Evolutionary conservation across 2,797 vertebrate species (phyloP).

Genomic region (Chaenodraco wilsoni): DNA sequence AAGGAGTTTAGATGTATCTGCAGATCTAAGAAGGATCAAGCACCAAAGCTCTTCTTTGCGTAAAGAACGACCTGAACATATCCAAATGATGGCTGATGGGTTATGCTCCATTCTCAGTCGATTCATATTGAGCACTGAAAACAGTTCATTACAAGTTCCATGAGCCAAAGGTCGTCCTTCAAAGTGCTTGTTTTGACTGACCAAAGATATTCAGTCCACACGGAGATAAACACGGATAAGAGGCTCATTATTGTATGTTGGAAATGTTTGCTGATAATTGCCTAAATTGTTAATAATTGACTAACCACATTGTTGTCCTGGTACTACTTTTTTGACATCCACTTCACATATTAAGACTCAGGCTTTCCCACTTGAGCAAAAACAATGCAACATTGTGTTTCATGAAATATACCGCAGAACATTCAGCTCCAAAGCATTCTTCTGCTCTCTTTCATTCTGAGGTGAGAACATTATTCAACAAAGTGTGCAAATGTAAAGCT

Average conservation of each 20-base stretch:
- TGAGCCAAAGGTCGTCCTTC: neutral
- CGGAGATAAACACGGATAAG: neutral
- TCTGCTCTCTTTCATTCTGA: neutral
- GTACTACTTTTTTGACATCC: neutral
- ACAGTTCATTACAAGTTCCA: too few species aligned
- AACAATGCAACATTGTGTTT: neutral
- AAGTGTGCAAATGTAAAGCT: constrained; percentile 33
- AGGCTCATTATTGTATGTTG: neutral
- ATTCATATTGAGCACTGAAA: too few species aligned
- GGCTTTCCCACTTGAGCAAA: neutral
- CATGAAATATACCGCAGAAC: neutral
- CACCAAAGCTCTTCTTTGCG: neutral
- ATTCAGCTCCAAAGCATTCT: neutral
- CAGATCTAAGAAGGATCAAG: too few species aligned
- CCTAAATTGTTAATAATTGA: neutral
- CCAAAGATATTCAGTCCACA: neutral
- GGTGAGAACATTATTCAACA: constrained; percentile 31
- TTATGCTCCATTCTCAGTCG: neutral
- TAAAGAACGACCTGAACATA: neutral
- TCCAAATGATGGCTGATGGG: neutral
- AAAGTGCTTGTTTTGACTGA: neutral
- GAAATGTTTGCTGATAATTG: neutral
- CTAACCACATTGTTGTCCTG: neutral
- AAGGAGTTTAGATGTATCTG: too few species aligned
- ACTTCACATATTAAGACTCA: neutral